Evolutionary conservation across 2,797 vertebrate genomes (phyloP).

Genomic region (Galago senegalensis): DNA sequence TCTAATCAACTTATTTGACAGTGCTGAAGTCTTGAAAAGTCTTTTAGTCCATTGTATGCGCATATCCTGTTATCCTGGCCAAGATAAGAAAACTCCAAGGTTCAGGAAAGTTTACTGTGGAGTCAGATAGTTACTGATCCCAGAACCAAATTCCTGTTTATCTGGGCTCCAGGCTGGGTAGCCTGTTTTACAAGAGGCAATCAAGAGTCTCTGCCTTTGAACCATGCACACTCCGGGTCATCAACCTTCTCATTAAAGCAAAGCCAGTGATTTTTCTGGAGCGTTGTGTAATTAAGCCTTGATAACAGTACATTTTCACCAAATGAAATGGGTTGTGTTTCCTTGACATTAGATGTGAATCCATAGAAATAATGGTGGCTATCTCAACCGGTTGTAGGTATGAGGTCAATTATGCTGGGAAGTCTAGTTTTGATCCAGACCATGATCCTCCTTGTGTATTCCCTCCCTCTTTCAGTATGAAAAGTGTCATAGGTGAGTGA

Average conservation of each 20-base stretch:
- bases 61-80: neutral
- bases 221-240: neutral
- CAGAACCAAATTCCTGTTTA: constrained; percentile 52
- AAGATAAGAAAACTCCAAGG: constrained; percentile 74
- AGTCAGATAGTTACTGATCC: constrained; percentile 50
- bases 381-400: neutral
- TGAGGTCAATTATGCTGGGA: neutral
- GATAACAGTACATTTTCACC: constrained; percentile 57
- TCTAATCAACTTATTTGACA: neutral
- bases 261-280: constrained; percentile 17
- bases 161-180: constrained; percentile 38
- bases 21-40: constrained; percentile 25
- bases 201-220: constrained; percentile 57
- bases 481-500: neutral
- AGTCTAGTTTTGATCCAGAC: neutral
- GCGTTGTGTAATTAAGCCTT: constrained; percentile 4
- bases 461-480: neutral
- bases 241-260: constrained; percentile 21
- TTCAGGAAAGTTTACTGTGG: constrained; percentile 43
- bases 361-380: constrained; percentile 10
- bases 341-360: constrained; percentile 44
- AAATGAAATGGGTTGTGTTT: neutral
- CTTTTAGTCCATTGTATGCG: neutral
- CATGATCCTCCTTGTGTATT: neutral
- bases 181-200: constrained; percentile 57